Percentiles rank a stretch among this genome's conserved stretches.
These are phyloP conservation scores for Drosophila lacteicornis DNA, from an alignment of 1,140 invertebrate species.

Conservation along the genomic window DNA sequence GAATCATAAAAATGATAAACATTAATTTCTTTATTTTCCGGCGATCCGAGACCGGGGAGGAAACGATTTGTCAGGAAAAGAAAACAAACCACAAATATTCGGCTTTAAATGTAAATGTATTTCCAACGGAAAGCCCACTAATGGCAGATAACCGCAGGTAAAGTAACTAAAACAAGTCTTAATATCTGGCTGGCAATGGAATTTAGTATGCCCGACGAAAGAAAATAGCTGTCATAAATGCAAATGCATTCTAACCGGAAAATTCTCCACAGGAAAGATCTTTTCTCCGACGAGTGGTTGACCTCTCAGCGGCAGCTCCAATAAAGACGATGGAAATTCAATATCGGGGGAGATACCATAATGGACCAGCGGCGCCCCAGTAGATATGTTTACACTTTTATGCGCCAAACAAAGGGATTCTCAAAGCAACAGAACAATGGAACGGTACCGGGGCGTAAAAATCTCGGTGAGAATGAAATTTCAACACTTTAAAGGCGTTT, in stretches of 20 bases:
- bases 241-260: slow-evolving; percentile 40
- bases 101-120: slow-evolving; percentile 27
- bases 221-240: slow-evolving; percentile 41
- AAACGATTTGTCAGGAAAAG: slow-evolving; percentile 70
- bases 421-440: slow-evolving; percentile 37
- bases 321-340: slow-evolving; percentile 61
- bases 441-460: slow-evolving; percentile 56
- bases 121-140: slow-evolving; percentile 23
- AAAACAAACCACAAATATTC: slow-evolving; percentile 50
- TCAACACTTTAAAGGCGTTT: slow-evolving; percentile 72
- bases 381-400: slow-evolving; percentile 73
- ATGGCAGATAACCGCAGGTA: slow-evolving; percentile 24
- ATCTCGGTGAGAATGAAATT: slow-evolving; percentile 66
- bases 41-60: slow-evolving; percentile 19
- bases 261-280: slow-evolving; percentile 14
- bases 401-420: slow-evolving; percentile 40
- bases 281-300: slow-evolving; percentile 13
- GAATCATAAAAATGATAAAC: slow-evolving; percentile 70
- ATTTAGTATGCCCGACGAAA: slow-evolving; percentile 7
- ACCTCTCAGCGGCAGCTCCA: slow-evolving; percentile 48
- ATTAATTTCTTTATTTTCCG: slow-evolving; percentile 68
- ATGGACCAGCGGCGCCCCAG: slow-evolving; percentile 38
- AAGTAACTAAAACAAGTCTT: slow-evolving; percentile 20
- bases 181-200: slow-evolving; percentile 18
- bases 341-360: slow-evolving; percentile 39